A percentile compares a stretch with the other conserved stretches of the same genome.
These are phyloP conservation scores for Oophaga sylvatica DNA, from an alignment of 2,797 vertebrate species.

Conservation along the genomic window DNA sequence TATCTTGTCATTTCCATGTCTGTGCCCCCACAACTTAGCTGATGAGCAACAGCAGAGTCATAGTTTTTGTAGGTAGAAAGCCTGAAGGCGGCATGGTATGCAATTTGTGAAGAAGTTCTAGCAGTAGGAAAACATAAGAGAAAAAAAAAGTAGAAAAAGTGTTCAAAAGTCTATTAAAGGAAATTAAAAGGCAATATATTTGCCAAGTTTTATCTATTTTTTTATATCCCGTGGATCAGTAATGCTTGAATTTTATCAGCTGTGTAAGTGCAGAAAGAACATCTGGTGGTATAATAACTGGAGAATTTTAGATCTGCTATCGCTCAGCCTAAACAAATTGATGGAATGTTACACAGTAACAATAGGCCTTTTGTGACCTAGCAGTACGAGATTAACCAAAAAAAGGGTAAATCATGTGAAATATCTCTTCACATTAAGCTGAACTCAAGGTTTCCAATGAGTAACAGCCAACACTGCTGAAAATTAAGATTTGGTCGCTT, in stretches of 20 bases:
- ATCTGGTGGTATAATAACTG: constrained; percentile 56
- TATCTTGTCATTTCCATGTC: constrained; percentile 36
- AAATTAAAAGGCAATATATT: constrained; percentile 1
- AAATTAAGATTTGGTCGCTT: constrained; percentile 7
- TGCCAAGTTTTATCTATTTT: constrained; percentile 26
- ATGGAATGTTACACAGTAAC: constrained; percentile 49
- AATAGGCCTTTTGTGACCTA: constrained; percentile 47
- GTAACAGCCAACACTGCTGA: constrained; percentile 12
- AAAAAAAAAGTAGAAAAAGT: neutral
- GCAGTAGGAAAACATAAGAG: neutral
- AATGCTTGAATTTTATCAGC: constrained; percentile 44
- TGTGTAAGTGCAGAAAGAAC: constrained; percentile 31
- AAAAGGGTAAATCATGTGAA: constrained; percentile 36
- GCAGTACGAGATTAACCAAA: constrained; percentile 34
- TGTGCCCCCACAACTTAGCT: constrained; percentile 25
- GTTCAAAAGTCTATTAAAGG: neutral
- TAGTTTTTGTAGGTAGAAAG: neutral
- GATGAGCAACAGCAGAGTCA: constrained; percentile 21
- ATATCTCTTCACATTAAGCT: neutral
- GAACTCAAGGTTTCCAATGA: constrained; percentile 27
- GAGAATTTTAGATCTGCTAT: constrained; percentile 48
- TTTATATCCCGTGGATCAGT: constrained; percentile 15
- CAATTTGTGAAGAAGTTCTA: neutral
- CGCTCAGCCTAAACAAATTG: constrained; percentile 50
- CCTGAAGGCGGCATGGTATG: neutral